Evolutionary conservation across 2,888 invertebrate species (phyloP).

Genomic region (Drosophila stalkeri): DNA sequence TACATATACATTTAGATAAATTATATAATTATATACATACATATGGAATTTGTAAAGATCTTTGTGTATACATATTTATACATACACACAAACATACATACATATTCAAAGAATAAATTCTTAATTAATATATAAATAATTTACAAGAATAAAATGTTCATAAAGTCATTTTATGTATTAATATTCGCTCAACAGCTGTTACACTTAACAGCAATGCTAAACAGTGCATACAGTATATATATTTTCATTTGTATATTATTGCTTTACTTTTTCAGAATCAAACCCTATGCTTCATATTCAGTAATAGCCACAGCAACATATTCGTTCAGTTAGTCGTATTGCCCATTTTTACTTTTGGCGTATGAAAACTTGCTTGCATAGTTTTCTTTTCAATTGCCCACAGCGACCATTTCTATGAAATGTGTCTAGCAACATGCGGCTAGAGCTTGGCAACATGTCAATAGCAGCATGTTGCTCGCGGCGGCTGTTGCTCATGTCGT

Average conservation of each 20-base stretch:
- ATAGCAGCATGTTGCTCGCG: conserved; percentile 21
- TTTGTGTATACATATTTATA: too few relatives aligned
- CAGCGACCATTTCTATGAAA: conserved; percentile 19
- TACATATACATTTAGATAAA: neutral
- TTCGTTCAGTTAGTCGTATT: neutral
- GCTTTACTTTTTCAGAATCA: neutral
- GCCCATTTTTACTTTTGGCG: neutral
- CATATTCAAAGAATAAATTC: neutral
- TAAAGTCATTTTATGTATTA: neutral
- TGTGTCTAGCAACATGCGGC: conserved; percentile 49
- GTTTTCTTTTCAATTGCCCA: conserved; percentile 30
- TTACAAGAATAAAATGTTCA: neutral
- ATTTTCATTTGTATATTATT: too few relatives aligned
- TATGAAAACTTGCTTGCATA: conserved; percentile 28
- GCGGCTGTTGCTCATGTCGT: conserved; percentile 28
- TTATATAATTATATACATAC: neutral
- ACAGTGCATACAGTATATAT: neutral
- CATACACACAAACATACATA: neutral
- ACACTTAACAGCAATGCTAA: neutral
- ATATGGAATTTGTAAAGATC: too few relatives aligned
- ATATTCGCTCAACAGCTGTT: neutral
- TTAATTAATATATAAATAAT: neutral
- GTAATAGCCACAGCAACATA: neutral
- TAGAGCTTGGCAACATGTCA: conserved; percentile 19
- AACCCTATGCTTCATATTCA: neutral